Evolutionary conservation across 2,888 invertebrate genomes (phyloP).

Genomic region (Gryllus longicercus): DNA sequence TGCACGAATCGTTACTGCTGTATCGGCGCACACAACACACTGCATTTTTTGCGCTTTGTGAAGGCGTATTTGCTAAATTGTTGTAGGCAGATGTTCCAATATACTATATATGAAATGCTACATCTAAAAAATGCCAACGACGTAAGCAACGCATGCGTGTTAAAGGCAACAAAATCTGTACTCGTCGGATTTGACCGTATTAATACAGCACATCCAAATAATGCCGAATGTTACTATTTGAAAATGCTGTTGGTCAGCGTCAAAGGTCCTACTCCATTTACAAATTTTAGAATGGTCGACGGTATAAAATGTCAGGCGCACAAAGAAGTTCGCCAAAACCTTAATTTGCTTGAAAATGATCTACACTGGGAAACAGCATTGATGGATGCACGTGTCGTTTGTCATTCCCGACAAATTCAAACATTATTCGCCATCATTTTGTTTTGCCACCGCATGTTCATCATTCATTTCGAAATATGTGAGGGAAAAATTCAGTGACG

Average conservation of each 20-base stretch:
- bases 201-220: constrained; percentile 43
- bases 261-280: constrained; percentile 43
- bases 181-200: constrained; percentile 36
- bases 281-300: constrained; percentile 44
- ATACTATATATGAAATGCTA: constrained; percentile 38
- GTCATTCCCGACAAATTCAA: constrained; percentile 40
- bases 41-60: no score
- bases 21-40: not conserved
- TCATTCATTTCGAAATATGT: constrained; percentile 35
- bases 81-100: constrained; percentile 28
- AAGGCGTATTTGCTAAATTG: constrained; percentile 36
- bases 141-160: constrained; percentile 34
- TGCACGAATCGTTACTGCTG: not conserved
- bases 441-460: constrained; percentile 39
- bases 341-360: constrained; percentile 42
- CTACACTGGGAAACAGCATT: constrained; percentile 40
- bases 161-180: constrained; percentile 31
- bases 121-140: constrained; percentile 22
- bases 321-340: constrained; percentile 44
- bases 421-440: constrained; percentile 41
- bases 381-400: constrained; percentile 37
- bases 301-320: constrained; percentile 43
- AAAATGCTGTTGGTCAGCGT: constrained; percentile 42
- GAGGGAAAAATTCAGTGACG: constrained; percentile 30
- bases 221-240: constrained; percentile 43